Evolutionary conservation across 2,797 vertebrate species (phyloP).

Genomic region (Anguilla megastoma): DNA sequence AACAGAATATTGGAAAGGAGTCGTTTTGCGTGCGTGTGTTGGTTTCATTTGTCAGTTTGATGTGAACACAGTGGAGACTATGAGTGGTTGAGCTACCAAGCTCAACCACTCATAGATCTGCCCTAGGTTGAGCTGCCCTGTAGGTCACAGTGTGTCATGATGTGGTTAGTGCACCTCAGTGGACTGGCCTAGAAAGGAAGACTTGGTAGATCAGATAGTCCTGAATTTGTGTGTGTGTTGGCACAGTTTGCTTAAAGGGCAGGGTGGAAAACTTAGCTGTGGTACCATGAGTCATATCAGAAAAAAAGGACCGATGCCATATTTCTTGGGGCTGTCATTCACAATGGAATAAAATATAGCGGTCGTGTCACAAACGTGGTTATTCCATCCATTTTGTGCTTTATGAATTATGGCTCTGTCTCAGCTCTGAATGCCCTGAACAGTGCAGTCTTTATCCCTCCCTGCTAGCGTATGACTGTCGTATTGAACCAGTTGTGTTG

Average conservation of each 20-base stretch:
- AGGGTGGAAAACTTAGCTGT: neutral
- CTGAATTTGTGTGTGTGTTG: neutral
- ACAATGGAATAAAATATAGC: neutral
- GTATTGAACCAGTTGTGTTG: neutral
- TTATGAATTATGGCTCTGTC: neutral
- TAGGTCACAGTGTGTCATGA: neutral
- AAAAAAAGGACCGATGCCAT: neutral
- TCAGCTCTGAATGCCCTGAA: neutral
- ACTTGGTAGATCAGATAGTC: neutral
- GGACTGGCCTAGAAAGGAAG: neutral
- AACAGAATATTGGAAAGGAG: neutral
- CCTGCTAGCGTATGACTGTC: neutral
- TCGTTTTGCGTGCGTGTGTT: neutral
- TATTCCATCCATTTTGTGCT: neutral
- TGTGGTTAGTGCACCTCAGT: neutral
- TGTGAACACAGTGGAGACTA: neutral
- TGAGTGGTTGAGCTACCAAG: neutral
- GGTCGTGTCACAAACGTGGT: neutral
- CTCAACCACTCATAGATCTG: too few relatives aligned
- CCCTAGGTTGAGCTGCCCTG: neutral
- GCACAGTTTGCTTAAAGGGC: neutral
- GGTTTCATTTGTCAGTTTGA: neutral
- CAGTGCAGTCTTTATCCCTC: neutral
- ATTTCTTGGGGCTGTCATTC: neutral
- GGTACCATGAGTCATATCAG: neutral